A percentile compares a stretch with the other conserved stretches of the same genome.
phyloP scores from a whole-genome alignment of 2,888 invertebrate species.

The Drosophila villosipedis region DNA sequence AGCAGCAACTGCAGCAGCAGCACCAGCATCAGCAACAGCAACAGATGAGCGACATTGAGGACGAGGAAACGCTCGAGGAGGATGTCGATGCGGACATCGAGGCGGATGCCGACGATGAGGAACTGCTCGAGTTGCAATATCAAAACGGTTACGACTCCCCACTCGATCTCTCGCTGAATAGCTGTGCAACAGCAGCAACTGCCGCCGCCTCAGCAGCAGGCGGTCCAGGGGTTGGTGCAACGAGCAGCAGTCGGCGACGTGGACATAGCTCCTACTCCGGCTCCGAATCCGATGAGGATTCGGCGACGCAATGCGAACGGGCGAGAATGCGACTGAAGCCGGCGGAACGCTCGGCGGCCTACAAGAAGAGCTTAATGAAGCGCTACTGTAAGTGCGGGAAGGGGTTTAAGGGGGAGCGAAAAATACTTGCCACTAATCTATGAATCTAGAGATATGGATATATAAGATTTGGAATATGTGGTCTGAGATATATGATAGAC shows the following conservation, averaged over 20 bases:
- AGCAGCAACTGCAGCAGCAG: slow-evolving; percentile 17
- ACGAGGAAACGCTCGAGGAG: slow-evolving; percentile 68
- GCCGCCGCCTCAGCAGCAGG: slow-evolving; percentile 54
- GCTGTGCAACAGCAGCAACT: slow-evolving; percentile 72
- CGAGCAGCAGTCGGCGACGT: slow-evolving; percentile 67
- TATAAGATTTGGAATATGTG: not conserved
- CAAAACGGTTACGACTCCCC: slow-evolving; percentile 89
- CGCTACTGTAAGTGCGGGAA: slow-evolving; percentile 96
- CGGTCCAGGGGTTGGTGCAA: slow-evolving; percentile 18
- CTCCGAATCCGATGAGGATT: slow-evolving; percentile 90
- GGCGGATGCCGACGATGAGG: slow-evolving; percentile 71
- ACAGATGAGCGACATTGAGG: slow-evolving; percentile 69
- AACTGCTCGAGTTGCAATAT: slow-evolving; percentile 68
- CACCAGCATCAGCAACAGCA: slow-evolving; percentile 44
- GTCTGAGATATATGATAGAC: not conserved
- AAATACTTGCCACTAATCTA: not conserved
- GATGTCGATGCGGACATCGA: slow-evolving; percentile 76
- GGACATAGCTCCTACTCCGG: slow-evolving; percentile 90
- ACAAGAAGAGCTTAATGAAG: slow-evolving; percentile 97
- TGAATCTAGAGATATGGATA: not conserved
- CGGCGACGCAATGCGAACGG: slow-evolving; percentile 71
- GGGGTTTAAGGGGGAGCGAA: not conserved
- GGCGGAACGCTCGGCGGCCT: slow-evolving; percentile 87
- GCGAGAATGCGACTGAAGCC: slow-evolving; percentile 78
- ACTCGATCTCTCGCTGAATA: slow-evolving; percentile 90